Percentiles rank a stretch among this genome's conserved stretches.
Evolutionary conservation across 2,113 vertebrate species (phyloP).

Genomic region (Myotis davidii): DNA sequence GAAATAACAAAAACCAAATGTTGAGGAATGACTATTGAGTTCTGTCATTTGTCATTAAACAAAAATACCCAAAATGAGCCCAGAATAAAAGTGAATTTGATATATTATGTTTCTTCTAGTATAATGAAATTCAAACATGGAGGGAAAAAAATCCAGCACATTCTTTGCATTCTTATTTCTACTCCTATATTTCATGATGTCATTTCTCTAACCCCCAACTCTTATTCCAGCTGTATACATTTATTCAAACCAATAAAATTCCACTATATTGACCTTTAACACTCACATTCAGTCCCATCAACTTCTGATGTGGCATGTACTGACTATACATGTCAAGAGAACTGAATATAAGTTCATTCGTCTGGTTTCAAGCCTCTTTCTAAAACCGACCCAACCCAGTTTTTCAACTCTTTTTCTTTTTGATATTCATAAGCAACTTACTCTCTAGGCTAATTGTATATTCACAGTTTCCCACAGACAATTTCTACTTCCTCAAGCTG

Average conservation of each 20-base stretch:
- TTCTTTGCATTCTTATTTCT: background rate
- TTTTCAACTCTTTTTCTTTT: background rate
- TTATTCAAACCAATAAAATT: background rate
- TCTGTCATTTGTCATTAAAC: conserved; percentile 42
- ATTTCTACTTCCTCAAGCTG: background rate
- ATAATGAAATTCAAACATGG: background rate
- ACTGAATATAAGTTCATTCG: background rate
- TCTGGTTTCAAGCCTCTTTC: background rate
- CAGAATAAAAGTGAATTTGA: background rate
- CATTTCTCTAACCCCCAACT: background rate
- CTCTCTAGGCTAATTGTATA: background rate
- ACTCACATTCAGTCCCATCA: background rate
- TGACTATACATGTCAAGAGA: background rate
- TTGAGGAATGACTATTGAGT: background rate
- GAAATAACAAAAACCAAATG: conserved; percentile 57
- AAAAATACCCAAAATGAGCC: background rate
- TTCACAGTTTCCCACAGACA: background rate
- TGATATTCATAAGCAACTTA: background rate
- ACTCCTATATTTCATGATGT: background rate
- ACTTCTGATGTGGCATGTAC: background rate
- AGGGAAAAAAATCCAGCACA: background rate
- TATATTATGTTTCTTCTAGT: background rate
- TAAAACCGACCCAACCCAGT: background rate
- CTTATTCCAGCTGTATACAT: background rate
- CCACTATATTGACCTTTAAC: background rate